phyloP scores from a whole-genome alignment of 2,113 vertebrate species.

The Castor canadensis region DNA sequence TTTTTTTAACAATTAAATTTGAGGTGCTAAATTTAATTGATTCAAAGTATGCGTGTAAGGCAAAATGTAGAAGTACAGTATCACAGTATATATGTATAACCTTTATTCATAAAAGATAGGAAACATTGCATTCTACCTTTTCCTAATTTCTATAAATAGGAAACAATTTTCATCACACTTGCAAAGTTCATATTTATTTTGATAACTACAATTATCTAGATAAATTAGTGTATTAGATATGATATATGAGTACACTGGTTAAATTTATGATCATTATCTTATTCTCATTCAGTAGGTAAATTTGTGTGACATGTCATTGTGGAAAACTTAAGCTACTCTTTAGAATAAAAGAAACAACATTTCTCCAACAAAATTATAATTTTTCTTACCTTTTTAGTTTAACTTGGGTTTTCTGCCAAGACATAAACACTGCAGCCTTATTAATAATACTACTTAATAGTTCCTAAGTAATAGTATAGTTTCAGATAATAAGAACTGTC shows the following conservation, averaged over 20 bases:
- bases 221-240: constrained; percentile 20
- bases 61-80: background rate
- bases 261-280: constrained; percentile 30
- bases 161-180: constrained; percentile 1
- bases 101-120: background rate
- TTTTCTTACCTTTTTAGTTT: constrained; percentile 43
- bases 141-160: constrained; percentile 24
- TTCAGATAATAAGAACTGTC: too few species aligned
- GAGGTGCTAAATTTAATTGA: background rate
- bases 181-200: constrained; percentile 34
- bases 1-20: background rate
- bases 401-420: constrained; percentile 31
- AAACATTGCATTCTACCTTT: background rate
- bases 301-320: background rate
- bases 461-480: background rate
- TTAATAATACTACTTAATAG: background rate
- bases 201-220: background rate
- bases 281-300: constrained; percentile 20
- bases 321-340: background rate
- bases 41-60: background rate
- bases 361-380: constrained; percentile 4
- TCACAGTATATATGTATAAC: background rate
- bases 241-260: constrained; percentile 9
- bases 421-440: constrained; percentile 26
- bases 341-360: constrained; percentile 26